phyloP scores from a whole-genome alignment of 2,113 vertebrate species.

The Limanda limanda region DNA sequence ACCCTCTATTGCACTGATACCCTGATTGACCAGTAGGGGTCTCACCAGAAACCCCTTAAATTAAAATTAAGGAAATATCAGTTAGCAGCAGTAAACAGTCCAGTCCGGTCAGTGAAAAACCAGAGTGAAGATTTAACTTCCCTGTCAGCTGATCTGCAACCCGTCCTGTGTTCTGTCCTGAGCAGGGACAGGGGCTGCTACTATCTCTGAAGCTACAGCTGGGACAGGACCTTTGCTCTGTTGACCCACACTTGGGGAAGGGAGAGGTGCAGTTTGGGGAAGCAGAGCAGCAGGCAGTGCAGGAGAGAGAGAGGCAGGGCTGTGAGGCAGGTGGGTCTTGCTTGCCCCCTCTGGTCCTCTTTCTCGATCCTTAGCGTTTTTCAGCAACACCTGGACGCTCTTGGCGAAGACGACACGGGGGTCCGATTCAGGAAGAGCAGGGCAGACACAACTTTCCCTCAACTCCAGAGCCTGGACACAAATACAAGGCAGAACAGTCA shows the following conservation, averaged over 20 bases:
- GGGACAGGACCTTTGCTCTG: slow-evolving; percentile 5
- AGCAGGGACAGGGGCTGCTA: not conserved
- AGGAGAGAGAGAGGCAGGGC: not conserved
- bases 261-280: slow-evolving; percentile 7
- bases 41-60: not conserved
- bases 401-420: slow-evolving; percentile 88
- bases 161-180: not conserved
- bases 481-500: not conserved
- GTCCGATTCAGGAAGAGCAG: slow-evolving; percentile 87
- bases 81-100: no score
- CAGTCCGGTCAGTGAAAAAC: no score
- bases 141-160: slow-evolving; percentile 13
- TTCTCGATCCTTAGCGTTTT: slow-evolving; percentile 64
- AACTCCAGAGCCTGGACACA: slow-evolving; percentile 90
- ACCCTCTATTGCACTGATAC: not conserved
- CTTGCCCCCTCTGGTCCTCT: not conserved
- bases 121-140: not conserved
- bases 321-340: slow-evolving; percentile 15
- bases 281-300: slow-evolving; percentile 39
- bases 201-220: not conserved
- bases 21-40: not conserved
- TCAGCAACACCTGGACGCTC: slow-evolving; percentile 82
- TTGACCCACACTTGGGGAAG: slow-evolving; percentile 2
- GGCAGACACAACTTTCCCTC: slow-evolving; percentile 89
- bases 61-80: not conserved